A percentile compares a stretch with the other conserved stretches of the same genome.
These are phyloP conservation scores for Phrynocephalus vlangalii DNA, from an alignment of 2,797 vertebrate genomes.

Conservation along the genomic window DNA sequence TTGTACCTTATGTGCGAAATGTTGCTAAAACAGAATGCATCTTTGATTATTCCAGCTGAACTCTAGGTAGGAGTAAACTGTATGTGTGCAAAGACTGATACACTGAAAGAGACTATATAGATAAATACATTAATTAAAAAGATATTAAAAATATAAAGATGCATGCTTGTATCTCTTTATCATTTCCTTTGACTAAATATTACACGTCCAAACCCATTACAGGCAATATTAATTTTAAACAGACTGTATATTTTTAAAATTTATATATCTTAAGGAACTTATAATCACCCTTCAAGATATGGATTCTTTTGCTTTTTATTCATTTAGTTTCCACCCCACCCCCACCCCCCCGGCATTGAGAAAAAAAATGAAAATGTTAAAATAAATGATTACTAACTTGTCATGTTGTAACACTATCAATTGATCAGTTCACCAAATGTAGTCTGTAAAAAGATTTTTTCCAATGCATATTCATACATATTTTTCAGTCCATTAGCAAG, in stretches of 20 bases:
- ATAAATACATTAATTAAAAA: not conserved
- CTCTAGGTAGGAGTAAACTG: conserved; percentile 1
- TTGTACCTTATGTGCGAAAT: conserved; percentile 51
- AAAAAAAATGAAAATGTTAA: conserved; percentile 36
- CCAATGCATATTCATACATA: conserved; percentile 80
- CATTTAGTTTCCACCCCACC: not conserved
- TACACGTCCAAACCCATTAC: conserved; percentile 45
- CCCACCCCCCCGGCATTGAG: conserved; percentile 37
- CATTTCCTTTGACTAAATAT: conserved; percentile 31
- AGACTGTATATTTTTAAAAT: conserved; percentile 56
- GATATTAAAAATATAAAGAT: not conserved
- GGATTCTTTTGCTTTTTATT: conserved; percentile 70
- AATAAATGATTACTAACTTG: conserved; percentile 71
- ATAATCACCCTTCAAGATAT: conserved; percentile 64
- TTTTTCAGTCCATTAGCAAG: conserved; percentile 74
- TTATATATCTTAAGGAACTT: conserved; percentile 68
- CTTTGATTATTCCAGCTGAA: conserved; percentile 32
- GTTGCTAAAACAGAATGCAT: conserved; percentile 56
- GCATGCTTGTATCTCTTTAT: not conserved
- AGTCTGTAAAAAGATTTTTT: conserved; percentile 69
- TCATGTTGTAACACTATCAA: conserved; percentile 65
- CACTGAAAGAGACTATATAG: not conserved
- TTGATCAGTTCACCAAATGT: conserved; percentile 73
- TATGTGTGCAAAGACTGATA: not conserved
- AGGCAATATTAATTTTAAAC: conserved; percentile 32